Conservation (phyloP, 2,888 invertebrate genomes). For the Gryllus longicercus region DNA sequence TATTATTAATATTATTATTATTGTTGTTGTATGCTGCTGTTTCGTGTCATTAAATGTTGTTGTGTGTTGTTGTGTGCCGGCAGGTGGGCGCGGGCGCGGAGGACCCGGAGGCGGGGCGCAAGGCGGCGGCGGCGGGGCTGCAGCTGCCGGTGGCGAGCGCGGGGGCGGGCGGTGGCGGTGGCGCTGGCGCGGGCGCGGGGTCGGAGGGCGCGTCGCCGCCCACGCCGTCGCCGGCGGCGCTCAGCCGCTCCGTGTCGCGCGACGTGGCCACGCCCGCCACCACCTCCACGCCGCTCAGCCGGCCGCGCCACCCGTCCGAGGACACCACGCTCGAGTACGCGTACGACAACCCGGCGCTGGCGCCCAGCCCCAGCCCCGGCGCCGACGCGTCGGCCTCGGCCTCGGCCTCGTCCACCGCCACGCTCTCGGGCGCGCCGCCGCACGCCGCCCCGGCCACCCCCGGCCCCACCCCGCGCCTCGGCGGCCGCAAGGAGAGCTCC, state of each 20-base stretch:
- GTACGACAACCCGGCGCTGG: constrained; percentile 75
- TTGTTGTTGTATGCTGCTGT: no score
- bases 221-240: not conserved
- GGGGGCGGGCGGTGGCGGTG: not conserved
- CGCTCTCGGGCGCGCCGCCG: not conserved
- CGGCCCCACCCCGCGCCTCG: not conserved
- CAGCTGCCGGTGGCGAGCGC: not conserved
- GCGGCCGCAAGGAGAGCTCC: constrained; percentile 25
- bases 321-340: constrained; percentile 73
- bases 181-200: not conserved
- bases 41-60: not conserved
- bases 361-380: constrained; percentile 53
- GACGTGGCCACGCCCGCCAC: constrained; percentile 57
- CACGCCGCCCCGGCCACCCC: not conserved
- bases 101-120: not conserved
- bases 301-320: constrained; percentile 67
- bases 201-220: not conserved
- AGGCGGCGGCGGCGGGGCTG: constrained; percentile 1
- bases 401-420: not conserved
- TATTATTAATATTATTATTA: no score
- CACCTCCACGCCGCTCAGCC: constrained; percentile 66
- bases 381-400: constrained; percentile 20
- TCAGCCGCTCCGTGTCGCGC: constrained; percentile 22
- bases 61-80: not conserved
- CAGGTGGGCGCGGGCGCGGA: not conserved